Evolutionary conservation across 2,113 vertebrate genomes (phyloP), one percentile per base, ranked within the genome.

Genomic region (Fregata magnificens): DNA sequence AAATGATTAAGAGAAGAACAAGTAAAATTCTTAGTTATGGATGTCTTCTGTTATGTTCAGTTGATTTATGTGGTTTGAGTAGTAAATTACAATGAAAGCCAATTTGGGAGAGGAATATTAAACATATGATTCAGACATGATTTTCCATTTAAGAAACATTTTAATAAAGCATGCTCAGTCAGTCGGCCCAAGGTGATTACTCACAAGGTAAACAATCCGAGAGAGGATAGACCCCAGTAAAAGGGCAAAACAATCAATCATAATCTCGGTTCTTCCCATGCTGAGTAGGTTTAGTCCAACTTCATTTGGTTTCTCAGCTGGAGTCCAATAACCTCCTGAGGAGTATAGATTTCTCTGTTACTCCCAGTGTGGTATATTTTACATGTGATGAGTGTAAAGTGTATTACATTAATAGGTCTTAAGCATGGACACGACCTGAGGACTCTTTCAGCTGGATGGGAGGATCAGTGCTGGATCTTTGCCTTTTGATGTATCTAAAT

Each of bases 141-240:
- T 17, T 95, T 96, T 88, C 79, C 63, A 38, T 96, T 96, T 93
- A 90, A 94, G 76, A 88, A 93, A 90, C 44, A 65, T 8, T 13
- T 31, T 59, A n/a, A 83, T 73, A 42, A 89, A 88, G 2, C 28
- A 29, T 47, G 32, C n/a, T 83, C 69, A 65, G 66, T 82, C 62
- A 80, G 4, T 81, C 1, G 2, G 22, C 32, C 38, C 53, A 77
- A 70, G 32, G 82, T 73, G 36, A 70, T 94, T 90, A 77, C 49
- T 69, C 53, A 91, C 42, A 61, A 86, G 67, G 65, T 83, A 96
- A 93, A 88, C 20, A 95, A 25, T 6, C 3, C 1, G 56, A 78
- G 34, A 86, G 56, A 82, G 93, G 49, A 50, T 13, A 83, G 50
- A 65, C 13, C 16, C 47, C 14, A 78, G 45, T 29, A 86, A 90